Conservation (phyloP, 2,888 invertebrate species). For the Tridacna gigas region DNA sequence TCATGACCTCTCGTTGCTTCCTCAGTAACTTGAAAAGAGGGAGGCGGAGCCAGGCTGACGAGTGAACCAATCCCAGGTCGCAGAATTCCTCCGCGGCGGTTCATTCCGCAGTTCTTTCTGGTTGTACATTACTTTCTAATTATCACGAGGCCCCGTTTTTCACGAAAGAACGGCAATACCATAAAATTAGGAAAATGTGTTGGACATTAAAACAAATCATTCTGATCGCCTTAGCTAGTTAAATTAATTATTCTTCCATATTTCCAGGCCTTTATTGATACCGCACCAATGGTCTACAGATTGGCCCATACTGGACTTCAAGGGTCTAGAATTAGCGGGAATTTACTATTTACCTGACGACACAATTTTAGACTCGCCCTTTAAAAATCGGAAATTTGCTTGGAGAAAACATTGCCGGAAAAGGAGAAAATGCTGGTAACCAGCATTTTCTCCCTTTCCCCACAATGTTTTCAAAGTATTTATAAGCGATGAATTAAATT, state of each 20-base stretch:
- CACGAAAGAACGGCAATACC: constrained; percentile 43
- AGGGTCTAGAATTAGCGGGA: constrained; percentile 15
- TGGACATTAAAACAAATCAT: constrained; percentile 71
- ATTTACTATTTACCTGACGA: not conserved
- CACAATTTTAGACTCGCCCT: too few species aligned
- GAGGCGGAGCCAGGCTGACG: constrained; percentile 50
- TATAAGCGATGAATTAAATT: not conserved
- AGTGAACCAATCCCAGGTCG: constrained; percentile 39
- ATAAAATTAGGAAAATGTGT: constrained; percentile 72
- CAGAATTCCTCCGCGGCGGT: constrained; percentile 18
- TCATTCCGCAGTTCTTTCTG: constrained; percentile 26
- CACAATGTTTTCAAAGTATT: not conserved
- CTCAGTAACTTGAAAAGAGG: constrained; percentile 27
- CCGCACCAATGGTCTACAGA: constrained; percentile 13
- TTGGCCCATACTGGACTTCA: constrained; percentile 12
- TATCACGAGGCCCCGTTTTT: constrained; percentile 41
- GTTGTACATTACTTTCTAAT: constrained; percentile 60
- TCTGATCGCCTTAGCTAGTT: constrained; percentile 68
- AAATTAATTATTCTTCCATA: constrained; percentile 68
- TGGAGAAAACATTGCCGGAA: not conserved
- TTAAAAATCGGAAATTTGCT: too few species aligned
- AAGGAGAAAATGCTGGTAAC: not conserved
- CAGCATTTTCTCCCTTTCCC: not conserved
- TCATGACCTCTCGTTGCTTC: constrained; percentile 44
- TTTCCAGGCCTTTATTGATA: constrained; percentile 22